Evolutionary conservation across 1,140 invertebrate genomes (phyloP).

Genomic region (Papilio aristodemus): DNA sequence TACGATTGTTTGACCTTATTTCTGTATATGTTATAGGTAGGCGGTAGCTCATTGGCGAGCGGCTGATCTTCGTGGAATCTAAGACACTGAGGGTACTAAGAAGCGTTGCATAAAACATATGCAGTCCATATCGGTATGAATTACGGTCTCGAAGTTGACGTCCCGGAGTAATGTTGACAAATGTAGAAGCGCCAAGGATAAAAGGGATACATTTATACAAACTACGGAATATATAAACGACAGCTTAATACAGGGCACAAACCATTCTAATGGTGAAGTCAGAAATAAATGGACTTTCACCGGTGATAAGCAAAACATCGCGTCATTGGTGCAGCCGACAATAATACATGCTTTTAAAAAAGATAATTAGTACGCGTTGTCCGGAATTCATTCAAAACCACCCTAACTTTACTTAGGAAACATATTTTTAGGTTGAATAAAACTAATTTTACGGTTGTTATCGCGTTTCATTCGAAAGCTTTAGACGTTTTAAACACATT

Average conservation of each 20-base stretch:
- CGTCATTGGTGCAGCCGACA: too few relatives aligned
- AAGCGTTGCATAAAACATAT: conserved; percentile 21
- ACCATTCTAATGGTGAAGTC: background rate
- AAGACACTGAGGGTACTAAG: conserved; percentile 20
- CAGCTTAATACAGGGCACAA: too few relatives aligned
- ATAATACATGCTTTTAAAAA: background rate
- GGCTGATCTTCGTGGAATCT: conserved; percentile 8
- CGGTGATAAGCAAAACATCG: background rate
- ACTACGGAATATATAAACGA: background rate
- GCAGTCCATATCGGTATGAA: conserved; percentile 18
- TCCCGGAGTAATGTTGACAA: conserved; percentile 3
- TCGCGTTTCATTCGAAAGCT: conserved; percentile 18
- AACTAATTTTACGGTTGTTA: conserved; percentile 20
- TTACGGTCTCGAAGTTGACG: background rate
- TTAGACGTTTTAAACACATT: background rate
- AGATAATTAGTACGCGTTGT: background rate
- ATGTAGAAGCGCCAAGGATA: background rate
- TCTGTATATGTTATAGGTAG: conserved; percentile 6
- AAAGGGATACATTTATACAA: background rate
- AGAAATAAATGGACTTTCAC: background rate
- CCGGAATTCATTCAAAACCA: background rate
- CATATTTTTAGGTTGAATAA: background rate
- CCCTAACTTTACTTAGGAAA: background rate
- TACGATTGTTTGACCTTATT: conserved; percentile 58
- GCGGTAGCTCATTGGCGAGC: background rate